A percentile compares a stretch with the other conserved stretches of the same genome.
Evolutionary conservation across 2,888 invertebrate species (phyloP).

Genomic region (Rotaria socialis): DNA sequence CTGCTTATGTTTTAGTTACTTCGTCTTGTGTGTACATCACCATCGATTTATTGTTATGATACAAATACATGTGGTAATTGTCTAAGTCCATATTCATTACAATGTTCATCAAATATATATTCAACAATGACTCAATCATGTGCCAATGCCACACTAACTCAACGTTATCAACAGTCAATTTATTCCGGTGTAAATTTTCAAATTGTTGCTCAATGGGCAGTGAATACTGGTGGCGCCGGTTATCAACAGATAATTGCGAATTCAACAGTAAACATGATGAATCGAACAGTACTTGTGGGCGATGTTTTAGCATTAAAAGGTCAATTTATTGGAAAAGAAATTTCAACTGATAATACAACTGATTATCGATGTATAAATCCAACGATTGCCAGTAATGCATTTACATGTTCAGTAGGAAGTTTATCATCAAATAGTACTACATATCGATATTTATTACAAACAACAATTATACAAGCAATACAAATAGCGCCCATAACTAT

Average conservation of each 20-base stretch:
- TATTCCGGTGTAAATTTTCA: background rate
- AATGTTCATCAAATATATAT: background rate
- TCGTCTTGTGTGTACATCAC: background rate
- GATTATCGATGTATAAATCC: conserved; percentile 7
- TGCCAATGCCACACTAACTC: background rate
- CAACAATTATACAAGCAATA: background rate
- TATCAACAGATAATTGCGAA: background rate
- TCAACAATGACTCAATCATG: background rate
- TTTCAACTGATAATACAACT: background rate
- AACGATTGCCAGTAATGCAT: background rate
- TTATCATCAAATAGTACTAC: background rate
- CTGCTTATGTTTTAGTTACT: background rate
- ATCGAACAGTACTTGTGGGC: background rate
- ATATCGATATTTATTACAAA: conserved; percentile 20
- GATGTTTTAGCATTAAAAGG: conserved; percentile 9
- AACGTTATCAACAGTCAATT: background rate
- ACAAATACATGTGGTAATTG: conserved; percentile 26
- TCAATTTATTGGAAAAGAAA: background rate
- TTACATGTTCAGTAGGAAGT: background rate
- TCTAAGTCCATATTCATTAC: background rate
- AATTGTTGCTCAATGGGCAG: background rate
- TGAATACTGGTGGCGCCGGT: background rate
- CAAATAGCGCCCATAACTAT: background rate
- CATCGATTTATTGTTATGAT: background rate
- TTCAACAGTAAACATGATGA: background rate